A percentile compares a stretch with the other conserved stretches of the same genome.
Conservation (phyloP, 30 jellyfish, hydroid and myxozoan genomes). For the Aurelia sp. region DNA sequence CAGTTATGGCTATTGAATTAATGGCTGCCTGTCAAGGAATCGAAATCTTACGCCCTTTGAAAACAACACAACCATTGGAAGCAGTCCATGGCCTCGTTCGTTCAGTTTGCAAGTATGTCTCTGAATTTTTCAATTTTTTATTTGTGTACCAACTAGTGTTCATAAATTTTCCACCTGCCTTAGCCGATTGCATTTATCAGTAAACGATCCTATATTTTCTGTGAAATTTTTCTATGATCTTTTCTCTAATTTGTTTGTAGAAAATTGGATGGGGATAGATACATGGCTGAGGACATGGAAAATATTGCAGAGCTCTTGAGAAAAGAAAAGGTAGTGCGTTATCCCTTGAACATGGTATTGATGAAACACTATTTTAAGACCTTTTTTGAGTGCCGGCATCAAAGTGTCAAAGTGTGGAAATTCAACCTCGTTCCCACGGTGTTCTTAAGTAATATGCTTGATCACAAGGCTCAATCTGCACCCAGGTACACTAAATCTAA, state of each 20-base stretch:
- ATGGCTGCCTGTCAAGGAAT: constrained; percentile 97
- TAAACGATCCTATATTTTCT: too few relatives aligned
- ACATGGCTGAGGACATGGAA: constrained; percentile 92
- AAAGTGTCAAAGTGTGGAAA: too few relatives aligned
- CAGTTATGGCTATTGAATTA: constrained; percentile 92
- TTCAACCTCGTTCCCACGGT: too few relatives aligned
- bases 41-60: constrained; percentile 88
- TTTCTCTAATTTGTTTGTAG: constrained; percentile 19
- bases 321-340: constrained; percentile 59
- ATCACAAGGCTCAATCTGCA: too few relatives aligned
- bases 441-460: too few relatives aligned
- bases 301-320: constrained; percentile 70
- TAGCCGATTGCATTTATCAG: too few relatives aligned
- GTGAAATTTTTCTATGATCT: too few relatives aligned
- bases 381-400: too few relatives aligned
- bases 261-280: constrained; percentile 77
- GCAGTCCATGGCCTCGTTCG: constrained; percentile 87
- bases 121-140: neutral
- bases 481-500: too few relatives aligned
- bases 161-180: too few relatives aligned
- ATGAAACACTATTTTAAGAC: too few relatives aligned
- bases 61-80: constrained; percentile 90
- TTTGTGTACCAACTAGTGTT: too few relatives aligned
- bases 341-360: neutral
- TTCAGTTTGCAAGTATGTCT: constrained; percentile 77